Evolutionary conservation across 37 sponge, comb jelly and placozoan species (phyloP).

Genomic region (Spongia lamella): DNA sequence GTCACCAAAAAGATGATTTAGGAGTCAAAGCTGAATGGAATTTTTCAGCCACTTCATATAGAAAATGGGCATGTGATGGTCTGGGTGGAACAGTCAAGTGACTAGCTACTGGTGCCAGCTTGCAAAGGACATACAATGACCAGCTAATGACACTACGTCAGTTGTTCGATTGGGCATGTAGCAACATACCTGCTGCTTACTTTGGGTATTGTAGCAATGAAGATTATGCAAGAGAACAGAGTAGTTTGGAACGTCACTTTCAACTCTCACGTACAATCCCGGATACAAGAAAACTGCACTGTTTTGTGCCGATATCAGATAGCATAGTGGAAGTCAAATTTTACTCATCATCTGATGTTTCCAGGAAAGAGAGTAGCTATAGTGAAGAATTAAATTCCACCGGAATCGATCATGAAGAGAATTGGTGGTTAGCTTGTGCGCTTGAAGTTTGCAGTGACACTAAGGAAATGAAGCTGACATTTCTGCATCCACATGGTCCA

Average conservation of each 20-base stretch:
- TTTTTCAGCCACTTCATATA: slow-evolving; percentile 57
- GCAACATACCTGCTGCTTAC: slow-evolving; percentile 15
- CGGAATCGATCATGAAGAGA: not conserved
- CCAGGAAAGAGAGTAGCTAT: slow-evolving; percentile 16
- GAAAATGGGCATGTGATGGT: slow-evolving; percentile 65
- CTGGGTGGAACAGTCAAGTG: slow-evolving; percentile 67
- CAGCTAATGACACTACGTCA: slow-evolving; percentile 59
- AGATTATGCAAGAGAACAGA: not conserved
- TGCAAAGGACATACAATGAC: slow-evolving; percentile 25
- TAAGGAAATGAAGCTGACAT: slow-evolving; percentile 17
- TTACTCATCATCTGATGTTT: slow-evolving; percentile 19
- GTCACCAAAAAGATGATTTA: slow-evolving; percentile 54
- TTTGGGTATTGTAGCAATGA: slow-evolving; percentile 25
- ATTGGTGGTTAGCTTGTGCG: slow-evolving; percentile 49
- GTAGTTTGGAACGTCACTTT: slow-evolving; percentile 16
- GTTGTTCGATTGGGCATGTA: slow-evolving; percentile 34
- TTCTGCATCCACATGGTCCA: slow-evolving; percentile 45
- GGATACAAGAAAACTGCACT: slow-evolving; percentile 37
- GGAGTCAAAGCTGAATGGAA: slow-evolving; percentile 57
- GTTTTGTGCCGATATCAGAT: slow-evolving; percentile 16
- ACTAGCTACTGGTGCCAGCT: slow-evolving; percentile 47
- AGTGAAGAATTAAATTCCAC: too few relatives aligned
- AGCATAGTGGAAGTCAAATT: not conserved
- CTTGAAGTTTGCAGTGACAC: not conserved
- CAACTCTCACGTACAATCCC: slow-evolving; percentile 39